Evolutionary conservation across 2,888 invertebrate genomes (phyloP).

Genomic region (Hydroisotoma schaefferi): DNA sequence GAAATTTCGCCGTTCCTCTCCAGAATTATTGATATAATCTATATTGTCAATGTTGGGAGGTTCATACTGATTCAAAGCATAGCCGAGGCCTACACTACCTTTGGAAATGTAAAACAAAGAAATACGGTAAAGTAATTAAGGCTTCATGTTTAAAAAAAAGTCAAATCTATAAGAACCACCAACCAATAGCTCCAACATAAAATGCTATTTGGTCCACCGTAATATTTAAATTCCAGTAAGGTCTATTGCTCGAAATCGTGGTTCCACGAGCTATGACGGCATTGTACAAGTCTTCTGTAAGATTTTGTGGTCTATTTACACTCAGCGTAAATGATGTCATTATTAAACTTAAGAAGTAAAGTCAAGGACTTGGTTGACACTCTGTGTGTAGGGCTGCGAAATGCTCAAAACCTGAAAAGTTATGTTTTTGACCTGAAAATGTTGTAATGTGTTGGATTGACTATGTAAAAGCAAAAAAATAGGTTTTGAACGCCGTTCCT

Average conservation of each 20-base stretch:
- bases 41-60: constrained; percentile 9
- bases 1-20: background rate
- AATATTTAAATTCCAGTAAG: background rate
- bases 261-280: background rate
- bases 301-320: background rate
- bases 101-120: background rate
- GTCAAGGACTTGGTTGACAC: too few species aligned
- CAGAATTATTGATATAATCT: background rate
- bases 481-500: too few species aligned
- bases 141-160: background rate
- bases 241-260: background rate
- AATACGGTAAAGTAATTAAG: background rate
- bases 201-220: constrained; percentile 14
- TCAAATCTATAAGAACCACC: too few species aligned
- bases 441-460: too few species aligned
- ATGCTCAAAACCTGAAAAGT: too few species aligned
- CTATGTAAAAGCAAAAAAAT: too few species aligned
- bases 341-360: too few species aligned
- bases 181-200: constrained; percentile 20
- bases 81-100: constrained; percentile 2
- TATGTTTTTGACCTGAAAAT: too few species aligned
- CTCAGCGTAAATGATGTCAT: background rate
- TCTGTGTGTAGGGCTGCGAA: too few species aligned
- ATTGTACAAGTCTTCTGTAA: background rate
- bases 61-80: constrained; percentile 4